Conservation (phyloP, 2,888 invertebrate species). For the Philereme vetulata region DNA sequence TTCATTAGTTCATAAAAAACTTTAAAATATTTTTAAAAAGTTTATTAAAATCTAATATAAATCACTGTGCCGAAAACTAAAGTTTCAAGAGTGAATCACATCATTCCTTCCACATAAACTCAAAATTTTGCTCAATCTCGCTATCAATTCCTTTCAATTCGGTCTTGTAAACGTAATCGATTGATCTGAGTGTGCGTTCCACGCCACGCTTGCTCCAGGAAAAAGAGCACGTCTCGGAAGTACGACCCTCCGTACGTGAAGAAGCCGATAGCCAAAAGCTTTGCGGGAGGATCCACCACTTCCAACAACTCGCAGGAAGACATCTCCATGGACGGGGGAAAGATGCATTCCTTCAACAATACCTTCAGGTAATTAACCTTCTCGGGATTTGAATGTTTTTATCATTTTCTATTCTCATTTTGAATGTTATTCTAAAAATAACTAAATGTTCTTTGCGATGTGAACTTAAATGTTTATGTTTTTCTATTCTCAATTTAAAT, state of each 20-base stretch:
- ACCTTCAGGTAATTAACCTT: conserved; percentile 87
- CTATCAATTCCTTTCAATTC: conserved; percentile 59
- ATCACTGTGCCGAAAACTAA: no score
- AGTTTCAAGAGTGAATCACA: background rate
- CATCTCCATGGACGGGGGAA: conserved; percentile 91
- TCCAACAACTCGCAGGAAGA: conserved; percentile 91
- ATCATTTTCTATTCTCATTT: background rate
- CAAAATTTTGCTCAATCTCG: conserved; percentile 47
- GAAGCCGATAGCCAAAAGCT: conserved; percentile 91
- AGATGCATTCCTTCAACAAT: conserved; percentile 92
- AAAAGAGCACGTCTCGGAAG: conserved; percentile 94
- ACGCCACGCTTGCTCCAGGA: conserved; percentile 86
- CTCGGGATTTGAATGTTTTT: background rate
- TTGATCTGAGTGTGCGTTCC: conserved; percentile 84
- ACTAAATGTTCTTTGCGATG: no score
- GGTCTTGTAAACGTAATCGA: conserved; percentile 78
- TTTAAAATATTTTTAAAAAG: background rate
- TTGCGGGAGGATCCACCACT: conserved; percentile 85
- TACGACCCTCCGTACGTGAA: conserved; percentile 94
- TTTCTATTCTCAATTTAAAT: background rate
- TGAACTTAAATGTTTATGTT: background rate
- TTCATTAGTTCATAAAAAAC: background rate
- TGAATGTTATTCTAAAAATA: background rate
- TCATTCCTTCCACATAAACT: conserved; percentile 38
- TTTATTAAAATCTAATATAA: no score